Evolutionary conservation across 2,113 vertebrate species (phyloP), one percentile per base, ranked within the genome.

Genomic region (Dendrocopos noguchii): DNA sequence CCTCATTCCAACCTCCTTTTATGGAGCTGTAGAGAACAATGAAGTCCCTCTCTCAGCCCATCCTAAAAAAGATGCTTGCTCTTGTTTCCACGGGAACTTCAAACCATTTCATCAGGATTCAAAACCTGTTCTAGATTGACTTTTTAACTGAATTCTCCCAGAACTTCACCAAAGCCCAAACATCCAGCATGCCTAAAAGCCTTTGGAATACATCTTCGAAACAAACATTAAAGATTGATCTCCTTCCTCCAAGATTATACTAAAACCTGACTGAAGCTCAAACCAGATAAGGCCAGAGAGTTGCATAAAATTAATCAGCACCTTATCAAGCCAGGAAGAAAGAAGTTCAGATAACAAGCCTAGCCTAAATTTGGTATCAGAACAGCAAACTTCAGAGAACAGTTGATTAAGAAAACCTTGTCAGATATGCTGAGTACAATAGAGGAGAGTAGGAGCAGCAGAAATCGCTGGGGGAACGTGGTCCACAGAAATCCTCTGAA

Each of bases 221-320:
- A 83, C 90, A 90, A 93, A 87, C 87, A 76, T 78, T 77, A 91
- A 93, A 88, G 90, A 64, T 16, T 10, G 66, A 96, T 83, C 21
- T 1, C 1, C 2, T 24, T 87, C 85, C 68, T 42, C 64, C 53
- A 34, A 91, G 73, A 89, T 90, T 72, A 65, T 24, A 72, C 78
- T 85, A 66, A 95, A 93, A 87, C 53, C 47, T 18, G 68, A 90
- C 84, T 88, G 87, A 87, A 80, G 79, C 94, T 80, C 89, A 68
- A 68, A 68, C 79, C 31, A 88, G 93, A 95, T 84, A 95, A 95
- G 91, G 76, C 57, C 63, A 78, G 50, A 83, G 61, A 81, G 90
- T 55, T 94, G 91, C 82, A 88, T 80, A 85, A 94, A 94, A 95
- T 88, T 96, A 86, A 96, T 94, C 94, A 73, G 93, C 60, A 86